Conservation (phyloP, 1,140 invertebrate genomes). For the Papilio polytes region DNA sequence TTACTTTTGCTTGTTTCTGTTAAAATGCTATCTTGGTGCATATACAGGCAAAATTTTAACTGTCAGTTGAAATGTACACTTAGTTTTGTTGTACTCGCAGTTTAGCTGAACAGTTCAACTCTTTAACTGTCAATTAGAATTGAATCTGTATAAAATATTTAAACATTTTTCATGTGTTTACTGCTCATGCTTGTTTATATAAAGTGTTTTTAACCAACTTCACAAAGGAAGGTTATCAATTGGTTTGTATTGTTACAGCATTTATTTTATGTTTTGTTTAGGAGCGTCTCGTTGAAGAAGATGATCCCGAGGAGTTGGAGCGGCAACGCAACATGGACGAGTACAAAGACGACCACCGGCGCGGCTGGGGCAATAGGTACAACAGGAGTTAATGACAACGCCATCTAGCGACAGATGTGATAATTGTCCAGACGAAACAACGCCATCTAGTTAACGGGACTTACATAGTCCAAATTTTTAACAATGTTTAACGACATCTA, state of each 20-base stretch:
- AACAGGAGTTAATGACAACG: constrained; percentile 88
- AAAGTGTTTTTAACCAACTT: neutral
- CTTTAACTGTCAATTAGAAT: too few species aligned
- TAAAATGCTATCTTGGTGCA: neutral
- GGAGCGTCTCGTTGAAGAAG: constrained; percentile 88
- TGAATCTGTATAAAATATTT: too few species aligned
- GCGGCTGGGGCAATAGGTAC: constrained; percentile 94
- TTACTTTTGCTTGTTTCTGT: neutral
- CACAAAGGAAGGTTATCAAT: too few species aligned
- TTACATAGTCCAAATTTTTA: neutral
- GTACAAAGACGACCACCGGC: constrained; percentile 94
- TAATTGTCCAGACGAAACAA: neutral
- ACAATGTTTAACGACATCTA: constrained; percentile 3
- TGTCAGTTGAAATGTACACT: too few species aligned
- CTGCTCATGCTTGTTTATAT: neutral
- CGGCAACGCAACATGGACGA: constrained; percentile 92
- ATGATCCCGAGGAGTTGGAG: constrained; percentile 89
- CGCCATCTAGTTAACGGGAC: neutral
- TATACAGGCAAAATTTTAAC: too few species aligned
- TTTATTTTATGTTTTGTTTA: constrained; percentile 51
- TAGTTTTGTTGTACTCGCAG: too few species aligned
- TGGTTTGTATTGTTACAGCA: neutral
- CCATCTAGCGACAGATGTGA: neutral
- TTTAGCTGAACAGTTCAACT: too few species aligned
- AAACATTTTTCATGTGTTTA: too few species aligned